Conservation (phyloP, 2,888 invertebrate genomes). For the Apamea epomidion region DNA sequence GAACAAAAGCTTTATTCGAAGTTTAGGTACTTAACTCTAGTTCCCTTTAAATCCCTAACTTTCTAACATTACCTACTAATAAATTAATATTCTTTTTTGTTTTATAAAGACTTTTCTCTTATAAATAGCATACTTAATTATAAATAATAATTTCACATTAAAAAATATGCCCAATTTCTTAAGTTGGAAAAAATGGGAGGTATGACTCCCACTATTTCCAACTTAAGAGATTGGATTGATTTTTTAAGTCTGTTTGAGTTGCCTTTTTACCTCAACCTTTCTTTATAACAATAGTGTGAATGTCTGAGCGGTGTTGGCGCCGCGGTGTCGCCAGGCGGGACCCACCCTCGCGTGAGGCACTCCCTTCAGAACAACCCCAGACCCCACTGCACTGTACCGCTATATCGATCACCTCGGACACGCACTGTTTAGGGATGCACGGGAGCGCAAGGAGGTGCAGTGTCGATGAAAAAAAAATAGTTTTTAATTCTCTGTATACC, state of each 20-base stretch:
- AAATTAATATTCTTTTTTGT: not conserved
- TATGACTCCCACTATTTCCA: not conserved
- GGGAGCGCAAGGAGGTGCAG: slow-evolving; percentile 30
- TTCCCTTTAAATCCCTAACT: too few relatives aligned
- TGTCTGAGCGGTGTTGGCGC: slow-evolving; percentile 56
- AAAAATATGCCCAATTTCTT: too few relatives aligned
- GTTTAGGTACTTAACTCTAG: not conserved
- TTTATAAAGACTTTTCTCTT: not conserved
- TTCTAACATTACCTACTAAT: too few relatives aligned
- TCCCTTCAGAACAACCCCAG: slow-evolving; percentile 74
- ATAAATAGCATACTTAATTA: not conserved
- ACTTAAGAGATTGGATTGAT: not conserved
- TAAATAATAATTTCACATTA: not conserved
- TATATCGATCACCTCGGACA: slow-evolving; percentile 83
- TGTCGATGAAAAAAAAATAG: slow-evolving; percentile 7
- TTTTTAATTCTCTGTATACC: not conserved
- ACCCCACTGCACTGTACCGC: slow-evolving; percentile 56
- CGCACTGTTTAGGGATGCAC: slow-evolving; percentile 66
- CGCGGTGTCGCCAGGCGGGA: slow-evolving; percentile 58
- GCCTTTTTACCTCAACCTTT: slow-evolving; percentile 40
- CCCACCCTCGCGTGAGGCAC: slow-evolving; percentile 69
- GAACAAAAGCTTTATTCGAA: not conserved
- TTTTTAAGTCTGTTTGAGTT: slow-evolving; percentile 7
- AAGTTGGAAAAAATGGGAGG: too few relatives aligned
- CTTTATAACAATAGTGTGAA: slow-evolving; percentile 52